phyloP scores from a whole-genome alignment of 1,140 invertebrate genomes.

The Antheraea mylitta region DNA sequence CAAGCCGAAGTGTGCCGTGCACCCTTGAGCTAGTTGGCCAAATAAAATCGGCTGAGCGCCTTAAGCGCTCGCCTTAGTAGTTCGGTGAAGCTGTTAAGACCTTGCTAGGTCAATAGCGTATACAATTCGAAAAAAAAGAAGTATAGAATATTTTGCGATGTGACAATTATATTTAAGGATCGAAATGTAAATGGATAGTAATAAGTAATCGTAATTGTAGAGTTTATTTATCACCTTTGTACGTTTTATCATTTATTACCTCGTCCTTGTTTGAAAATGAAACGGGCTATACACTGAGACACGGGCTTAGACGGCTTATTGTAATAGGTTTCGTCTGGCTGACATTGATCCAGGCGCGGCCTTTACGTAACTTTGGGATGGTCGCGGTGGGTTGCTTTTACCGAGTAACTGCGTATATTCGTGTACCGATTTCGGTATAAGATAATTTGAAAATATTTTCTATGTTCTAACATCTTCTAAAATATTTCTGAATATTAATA shows the following conservation, averaged over 20 bases:
- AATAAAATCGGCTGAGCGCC: too few species aligned
- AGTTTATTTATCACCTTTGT: background rate
- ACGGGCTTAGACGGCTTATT: slow-evolving; percentile 8
- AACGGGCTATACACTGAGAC: background rate
- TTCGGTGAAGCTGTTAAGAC: too few species aligned
- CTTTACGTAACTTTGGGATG: background rate
- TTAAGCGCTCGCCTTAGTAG: too few species aligned
- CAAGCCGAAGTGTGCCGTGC: too few species aligned
- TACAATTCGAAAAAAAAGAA: too few species aligned
- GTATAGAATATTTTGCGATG: too few species aligned
- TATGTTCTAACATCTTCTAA: slow-evolving; percentile 1
- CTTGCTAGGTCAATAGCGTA: too few species aligned
- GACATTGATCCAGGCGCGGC: slow-evolving; percentile 13
- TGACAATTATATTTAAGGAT: too few species aligned
- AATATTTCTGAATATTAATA: too few species aligned
- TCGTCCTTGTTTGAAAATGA: background rate
- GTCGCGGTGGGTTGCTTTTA: background rate
- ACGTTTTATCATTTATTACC: background rate
- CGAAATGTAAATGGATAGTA: too few species aligned
- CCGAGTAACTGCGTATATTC: background rate
- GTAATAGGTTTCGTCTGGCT: slow-evolving; percentile 14
- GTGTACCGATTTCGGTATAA: background rate
- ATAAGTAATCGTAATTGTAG: background rate
- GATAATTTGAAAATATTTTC: background rate
- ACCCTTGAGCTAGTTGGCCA: too few species aligned